phyloP scores from a whole-genome alignment of 2,113 vertebrate species.

The Elephantulus edwardii region DNA sequence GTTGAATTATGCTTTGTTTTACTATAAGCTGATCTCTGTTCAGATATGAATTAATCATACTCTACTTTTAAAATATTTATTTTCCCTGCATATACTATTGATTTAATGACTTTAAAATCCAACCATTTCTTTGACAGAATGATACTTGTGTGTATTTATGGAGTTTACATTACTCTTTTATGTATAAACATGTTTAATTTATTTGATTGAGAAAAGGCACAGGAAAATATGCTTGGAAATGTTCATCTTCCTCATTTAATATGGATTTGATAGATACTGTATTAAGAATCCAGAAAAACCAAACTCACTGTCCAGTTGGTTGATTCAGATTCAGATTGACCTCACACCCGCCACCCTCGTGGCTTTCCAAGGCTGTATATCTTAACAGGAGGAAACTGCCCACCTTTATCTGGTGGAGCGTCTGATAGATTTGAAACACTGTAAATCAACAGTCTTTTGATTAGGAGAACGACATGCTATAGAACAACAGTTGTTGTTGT shows the following conservation, averaged over 20 bases:
- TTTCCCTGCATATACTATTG: not conserved
- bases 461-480: too few species aligned
- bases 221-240: not conserved
- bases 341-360: too few species aligned
- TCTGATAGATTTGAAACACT: too few species aligned
- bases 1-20: slow-evolving; percentile 19
- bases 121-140: slow-evolving; percentile 15
- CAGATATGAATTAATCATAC: slow-evolving; percentile 44
- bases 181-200: not conserved
- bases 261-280: not conserved
- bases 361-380: too few species aligned
- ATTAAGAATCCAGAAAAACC: not conserved
- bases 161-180: not conserved
- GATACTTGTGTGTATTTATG: slow-evolving; percentile 8
- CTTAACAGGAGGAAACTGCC: too few species aligned
- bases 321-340: too few species aligned
- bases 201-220: not conserved
- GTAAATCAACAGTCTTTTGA: too few species aligned
- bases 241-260: not conserved
- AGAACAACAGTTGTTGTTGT: too few species aligned
- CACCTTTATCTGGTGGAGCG: too few species aligned
- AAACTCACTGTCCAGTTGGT: too few species aligned
- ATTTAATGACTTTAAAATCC: slow-evolving; percentile 15
- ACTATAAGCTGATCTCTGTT: not conserved
- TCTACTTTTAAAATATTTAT: slow-evolving; percentile 52